Evolutionary conservation across 2,888 invertebrate species (phyloP).

Genomic region (Eumacrocentrus americanus): DNA sequence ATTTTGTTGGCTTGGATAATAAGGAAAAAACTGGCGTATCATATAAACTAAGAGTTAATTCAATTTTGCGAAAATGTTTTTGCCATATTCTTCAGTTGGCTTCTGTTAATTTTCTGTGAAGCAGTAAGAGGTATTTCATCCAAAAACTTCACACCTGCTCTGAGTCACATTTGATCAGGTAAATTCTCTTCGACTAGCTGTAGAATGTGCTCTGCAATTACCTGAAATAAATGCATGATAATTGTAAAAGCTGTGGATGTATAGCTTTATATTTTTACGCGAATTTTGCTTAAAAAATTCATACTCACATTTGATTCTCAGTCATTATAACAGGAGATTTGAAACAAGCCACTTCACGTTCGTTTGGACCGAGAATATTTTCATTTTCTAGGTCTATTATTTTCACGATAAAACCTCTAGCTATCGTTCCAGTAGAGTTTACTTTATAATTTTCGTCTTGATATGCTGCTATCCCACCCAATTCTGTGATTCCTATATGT

Average conservation of each 20-base stretch:
- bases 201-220: constrained; percentile 47
- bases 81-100: constrained; percentile 42
- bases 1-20: too few relatives aligned
- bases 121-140: constrained; percentile 46
- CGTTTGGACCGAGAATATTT: constrained; percentile 37
- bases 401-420: constrained; percentile 41
- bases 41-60: background rate
- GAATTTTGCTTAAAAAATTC: too few relatives aligned
- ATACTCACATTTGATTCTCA: too few relatives aligned
- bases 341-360: constrained; percentile 37
- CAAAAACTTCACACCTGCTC: constrained; percentile 50
- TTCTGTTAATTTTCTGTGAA: constrained; percentile 41
- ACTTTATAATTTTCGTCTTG: constrained; percentile 33
- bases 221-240: constrained; percentile 36
- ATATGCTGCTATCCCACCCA: constrained; percentile 29
- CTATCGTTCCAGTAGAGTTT: constrained; percentile 45
- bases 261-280: too few relatives aligned
- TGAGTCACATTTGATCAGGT: constrained; percentile 43
- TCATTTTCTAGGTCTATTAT: constrained; percentile 36
- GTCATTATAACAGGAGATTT: constrained; percentile 39
- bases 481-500: constrained; percentile 48
- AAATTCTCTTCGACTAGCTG: constrained; percentile 40
- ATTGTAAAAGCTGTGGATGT: background rate
- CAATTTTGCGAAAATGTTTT: constrained; percentile 13
- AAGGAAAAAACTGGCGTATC: too few relatives aligned